Percentiles rank a stretch among this genome's conserved stretches.
phyloP scores from a whole-genome alignment of 2,797 vertebrate species.

The Falco biarmicus region DNA sequence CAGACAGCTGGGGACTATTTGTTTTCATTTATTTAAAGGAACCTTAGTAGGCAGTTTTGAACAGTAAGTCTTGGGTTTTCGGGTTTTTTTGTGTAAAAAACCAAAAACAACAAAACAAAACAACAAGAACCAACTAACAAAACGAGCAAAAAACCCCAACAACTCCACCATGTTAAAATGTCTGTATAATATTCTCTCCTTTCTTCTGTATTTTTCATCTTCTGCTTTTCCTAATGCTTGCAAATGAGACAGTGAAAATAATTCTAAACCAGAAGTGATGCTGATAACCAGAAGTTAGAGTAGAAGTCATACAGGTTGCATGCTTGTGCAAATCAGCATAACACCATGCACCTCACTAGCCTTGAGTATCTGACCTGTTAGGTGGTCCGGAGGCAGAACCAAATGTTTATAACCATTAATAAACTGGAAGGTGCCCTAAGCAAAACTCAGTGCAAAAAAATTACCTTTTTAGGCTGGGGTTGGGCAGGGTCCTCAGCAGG shows the following conservation, averaged over 20 bases:
- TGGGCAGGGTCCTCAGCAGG: neutral
- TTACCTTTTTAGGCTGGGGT: neutral
- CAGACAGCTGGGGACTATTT: neutral
- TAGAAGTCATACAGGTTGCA: neutral
- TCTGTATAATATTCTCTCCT: neutral
- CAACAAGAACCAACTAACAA: neutral
- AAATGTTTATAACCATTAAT: neutral
- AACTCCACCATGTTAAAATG: neutral
- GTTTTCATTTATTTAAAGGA: conserved; percentile 38
- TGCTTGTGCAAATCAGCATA: neutral
- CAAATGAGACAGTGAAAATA: neutral
- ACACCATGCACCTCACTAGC: neutral
- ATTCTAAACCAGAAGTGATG: neutral
- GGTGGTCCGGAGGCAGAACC: neutral
- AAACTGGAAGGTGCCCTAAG: neutral
- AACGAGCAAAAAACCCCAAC: neutral
- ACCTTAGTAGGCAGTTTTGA: neutral
- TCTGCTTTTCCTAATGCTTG: neutral
- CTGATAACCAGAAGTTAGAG: neutral
- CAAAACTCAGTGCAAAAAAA: neutral
- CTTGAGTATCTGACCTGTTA: neutral
- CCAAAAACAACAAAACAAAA: neutral
- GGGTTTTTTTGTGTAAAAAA: neutral
- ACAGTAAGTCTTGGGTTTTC: neutral
- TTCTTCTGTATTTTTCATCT: neutral